A percentile compares a stretch with the other conserved stretches of the same genome.
phyloP scores from a whole-genome alignment of 2,888 invertebrate genomes.

The Petrolisthes cinctipes region DNA sequence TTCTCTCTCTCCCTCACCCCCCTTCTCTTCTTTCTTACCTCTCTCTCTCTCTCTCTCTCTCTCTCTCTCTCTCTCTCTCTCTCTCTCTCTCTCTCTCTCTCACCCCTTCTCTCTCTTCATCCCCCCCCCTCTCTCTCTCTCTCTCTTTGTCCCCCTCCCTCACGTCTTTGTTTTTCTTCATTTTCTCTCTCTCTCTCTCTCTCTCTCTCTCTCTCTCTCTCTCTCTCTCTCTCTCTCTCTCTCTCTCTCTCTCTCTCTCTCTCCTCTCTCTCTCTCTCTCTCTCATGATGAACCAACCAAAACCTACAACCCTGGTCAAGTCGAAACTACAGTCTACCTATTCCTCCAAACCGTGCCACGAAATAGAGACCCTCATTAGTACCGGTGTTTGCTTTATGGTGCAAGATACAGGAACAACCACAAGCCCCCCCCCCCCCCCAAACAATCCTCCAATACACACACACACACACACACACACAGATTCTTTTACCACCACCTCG shows the following conservation, averaged over 20 bases:
- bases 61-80: constrained; percentile 46
- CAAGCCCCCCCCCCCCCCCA: not conserved
- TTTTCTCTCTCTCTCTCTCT: not conserved
- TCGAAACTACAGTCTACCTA: no score
- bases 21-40: not conserved
- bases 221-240: not conserved
- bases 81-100: constrained; percentile 30
- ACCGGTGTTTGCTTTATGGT: no score
- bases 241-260: constrained; percentile 19
- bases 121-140: not conserved
- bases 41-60: constrained; percentile 37
- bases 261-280: constrained; percentile 17
- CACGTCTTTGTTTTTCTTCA: not conserved
- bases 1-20: not conserved
- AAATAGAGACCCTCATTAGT: no score
- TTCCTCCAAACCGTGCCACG: no score
- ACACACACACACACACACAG: not conserved
- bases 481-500: not conserved
- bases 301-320: no score
- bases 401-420: no score
- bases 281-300: not conserved
- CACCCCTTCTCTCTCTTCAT: not conserved
- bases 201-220: not conserved
- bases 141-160: not conserved
- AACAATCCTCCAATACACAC: not conserved